A percentile compares a stretch with the other conserved stretches of the same genome.
Conservation (phyloP, 53 echinoderm and acorn worm genomes). For the Henricia sp. region DNA sequence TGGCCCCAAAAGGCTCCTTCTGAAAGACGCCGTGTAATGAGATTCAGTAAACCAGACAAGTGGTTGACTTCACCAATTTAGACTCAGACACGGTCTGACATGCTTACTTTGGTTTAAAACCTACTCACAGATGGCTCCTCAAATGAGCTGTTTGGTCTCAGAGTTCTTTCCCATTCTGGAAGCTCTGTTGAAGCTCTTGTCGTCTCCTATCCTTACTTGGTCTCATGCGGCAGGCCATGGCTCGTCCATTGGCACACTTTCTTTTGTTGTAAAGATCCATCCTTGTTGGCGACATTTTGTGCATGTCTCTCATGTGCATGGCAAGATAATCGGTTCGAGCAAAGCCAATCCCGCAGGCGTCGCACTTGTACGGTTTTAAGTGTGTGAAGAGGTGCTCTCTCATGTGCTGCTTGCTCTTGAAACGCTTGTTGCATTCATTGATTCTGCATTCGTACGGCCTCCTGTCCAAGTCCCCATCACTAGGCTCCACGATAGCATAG, state of each 20-base stretch:
- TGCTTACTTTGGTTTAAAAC: neutral
- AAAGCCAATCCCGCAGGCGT: conserved; percentile 81
- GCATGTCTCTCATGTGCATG: conserved; percentile 94
- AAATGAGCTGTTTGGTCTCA: no score
- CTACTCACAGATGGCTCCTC: neutral
- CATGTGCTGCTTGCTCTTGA: conserved; percentile 98
- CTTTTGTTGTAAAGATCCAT: conserved; percentile 86
- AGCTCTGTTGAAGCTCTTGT: conserved; percentile 62
- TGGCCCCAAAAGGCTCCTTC: neutral
- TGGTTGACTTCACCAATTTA: neutral
- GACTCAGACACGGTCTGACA: neutral
- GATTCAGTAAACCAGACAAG: neutral
- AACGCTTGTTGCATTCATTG: conserved; percentile 79
- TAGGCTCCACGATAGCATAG: conserved; percentile 55
- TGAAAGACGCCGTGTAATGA: neutral
- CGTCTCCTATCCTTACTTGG: conserved; percentile 76
- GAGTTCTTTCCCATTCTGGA: conserved; percentile 27
- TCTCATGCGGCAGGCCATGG: conserved; percentile 79
- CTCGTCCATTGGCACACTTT: conserved; percentile 90
- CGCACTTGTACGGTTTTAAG: conserved; percentile 94
- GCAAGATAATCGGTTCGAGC: conserved; percentile 97
- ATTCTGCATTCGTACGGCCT: conserved; percentile 82
- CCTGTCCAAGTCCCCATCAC: conserved; percentile 28
- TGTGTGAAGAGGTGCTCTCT: conserved; percentile 98
- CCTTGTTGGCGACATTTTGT: conserved; percentile 84